Evolutionary conservation across 2,888 invertebrate genomes (phyloP), one percentile per base, ranked within the genome.

Genomic region (Dolomedes plantarius): DNA sequence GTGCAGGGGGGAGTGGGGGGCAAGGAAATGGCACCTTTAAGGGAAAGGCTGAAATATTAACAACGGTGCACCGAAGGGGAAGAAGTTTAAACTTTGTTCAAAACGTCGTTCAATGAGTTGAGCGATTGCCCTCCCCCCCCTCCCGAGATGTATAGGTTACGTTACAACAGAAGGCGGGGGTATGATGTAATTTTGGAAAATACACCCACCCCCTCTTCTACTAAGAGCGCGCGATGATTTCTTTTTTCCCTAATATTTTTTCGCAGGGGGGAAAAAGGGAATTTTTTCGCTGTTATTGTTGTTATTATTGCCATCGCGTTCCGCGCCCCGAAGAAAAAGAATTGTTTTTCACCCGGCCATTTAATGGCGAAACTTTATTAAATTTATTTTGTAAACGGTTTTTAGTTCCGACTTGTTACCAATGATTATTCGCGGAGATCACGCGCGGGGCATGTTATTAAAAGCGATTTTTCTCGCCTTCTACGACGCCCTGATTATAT

Each of bases 61-160:
- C 85, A 86, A 86, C 85, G 85, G 79, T 79, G 85, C 85, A 86
- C 19, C 74, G 74, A 71, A 74, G 78, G 74, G 85, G 69, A 86
- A 86, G 78, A 79, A 86, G 78, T 86, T 86, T 86, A 86, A 86
- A 86, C 78, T 86, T 86, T 86, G 85, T 86, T 86, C 85, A 86
- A 79, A 86, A 85, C 83, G 83, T 85, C 83, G 83, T 73, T 85
- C 77, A 85, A 85, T 77, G 77, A 85, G 83, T 85, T 85, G 83
- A 85, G 83, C 77, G 83, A 85, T 85, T 77, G 50, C 62, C 36
- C 46, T 65, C 75, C 65, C 75, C 46, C 71, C 31, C 76, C 36
- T 46, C 36, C 62, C 13, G 69, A 67, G 73, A 85, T 77, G 83
- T 85, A 77, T 83, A 77, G 83, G 83, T 85, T 85, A 77, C 72